Conservation (phyloP, 2,797 vertebrate genomes). For the Jordanella pulchra region DNA sequence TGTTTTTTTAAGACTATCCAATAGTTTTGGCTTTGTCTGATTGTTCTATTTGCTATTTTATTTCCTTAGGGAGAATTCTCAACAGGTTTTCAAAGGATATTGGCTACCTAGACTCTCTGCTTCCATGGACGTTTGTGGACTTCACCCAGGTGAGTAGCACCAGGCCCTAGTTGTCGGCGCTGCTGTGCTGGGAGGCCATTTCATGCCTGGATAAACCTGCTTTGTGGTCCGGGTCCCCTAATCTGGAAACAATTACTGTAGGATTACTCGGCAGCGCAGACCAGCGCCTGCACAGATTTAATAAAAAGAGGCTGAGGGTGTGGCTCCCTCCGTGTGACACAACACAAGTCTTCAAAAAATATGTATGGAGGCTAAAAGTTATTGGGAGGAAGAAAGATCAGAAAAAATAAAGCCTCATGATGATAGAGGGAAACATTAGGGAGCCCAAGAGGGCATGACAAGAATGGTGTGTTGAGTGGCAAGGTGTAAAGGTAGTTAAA, state of each 20-base stretch:
- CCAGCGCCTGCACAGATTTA: slow-evolving; percentile 81
- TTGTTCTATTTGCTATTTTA: slow-evolving; percentile 43
- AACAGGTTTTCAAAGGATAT: slow-evolving; percentile 96
- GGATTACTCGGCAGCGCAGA: slow-evolving; percentile 82
- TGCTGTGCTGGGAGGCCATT: slow-evolving; percentile 81
- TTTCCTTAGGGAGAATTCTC: slow-evolving; percentile 77
- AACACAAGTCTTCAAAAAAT: slow-evolving; percentile 76
- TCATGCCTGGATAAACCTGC: slow-evolving; percentile 84
- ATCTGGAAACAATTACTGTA: slow-evolving; percentile 87
- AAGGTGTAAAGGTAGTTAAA: slow-evolving; percentile 52
- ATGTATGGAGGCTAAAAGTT: slow-evolving; percentile 80
- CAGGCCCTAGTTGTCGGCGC: slow-evolving; percentile 71
- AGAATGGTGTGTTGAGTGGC: slow-evolving; percentile 50
- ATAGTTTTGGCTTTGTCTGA: slow-evolving; percentile 25
- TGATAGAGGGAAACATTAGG: slow-evolving; percentile 72
- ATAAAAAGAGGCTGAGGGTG: slow-evolving; percentile 84
- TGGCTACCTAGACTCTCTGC: slow-evolving; percentile 93
- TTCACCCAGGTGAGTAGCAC: slow-evolving; percentile 90
- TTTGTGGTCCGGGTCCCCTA: slow-evolving; percentile 81
- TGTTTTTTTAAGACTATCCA: neutral
- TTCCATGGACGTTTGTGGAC: slow-evolving; percentile 93
- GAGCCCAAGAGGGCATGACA: slow-evolving; percentile 40
- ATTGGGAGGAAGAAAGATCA: slow-evolving; percentile 72
- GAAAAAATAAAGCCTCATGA: slow-evolving; percentile 75
- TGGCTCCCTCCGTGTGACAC: slow-evolving; percentile 74